Conservation (phyloP, 2,888 invertebrate genomes). For the Tipula vernalis region DNA sequence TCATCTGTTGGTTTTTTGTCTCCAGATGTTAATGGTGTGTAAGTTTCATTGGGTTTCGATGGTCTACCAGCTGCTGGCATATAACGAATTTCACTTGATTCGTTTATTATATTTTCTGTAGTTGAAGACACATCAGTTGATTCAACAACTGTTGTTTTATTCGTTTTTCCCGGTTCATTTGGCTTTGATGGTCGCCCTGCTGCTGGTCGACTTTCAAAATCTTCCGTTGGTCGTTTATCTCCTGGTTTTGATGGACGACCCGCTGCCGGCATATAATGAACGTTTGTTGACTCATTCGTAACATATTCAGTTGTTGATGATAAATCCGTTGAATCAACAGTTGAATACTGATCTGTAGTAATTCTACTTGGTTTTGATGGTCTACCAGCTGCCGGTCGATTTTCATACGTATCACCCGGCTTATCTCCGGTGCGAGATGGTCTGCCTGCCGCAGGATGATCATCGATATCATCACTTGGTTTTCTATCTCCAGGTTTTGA, state of each 20-base stretch:
- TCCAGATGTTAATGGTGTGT: not conserved
- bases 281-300: not conserved
- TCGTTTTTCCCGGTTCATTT: not conserved
- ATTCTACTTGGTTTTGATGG: not conserved
- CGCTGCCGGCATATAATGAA: not conserved
- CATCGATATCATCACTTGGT: not conserved
- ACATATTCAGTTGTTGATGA: not conserved
- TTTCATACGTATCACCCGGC: not conserved
- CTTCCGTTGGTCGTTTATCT: not conserved
- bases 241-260: not conserved
- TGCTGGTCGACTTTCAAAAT: not conserved
- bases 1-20: not conserved
- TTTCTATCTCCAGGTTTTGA: not conserved
- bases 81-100: not conserved
- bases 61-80: constrained; percentile 4
- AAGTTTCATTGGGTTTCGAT: not conserved
- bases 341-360: not conserved
- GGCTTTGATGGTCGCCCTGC: not conserved
- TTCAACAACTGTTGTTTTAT: not conserved
- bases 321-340: not conserved
- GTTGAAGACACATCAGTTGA: not conserved
- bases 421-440: not conserved
- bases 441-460: not conserved
- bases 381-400: not conserved
- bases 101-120: not conserved